Conservation (phyloP, 2,797 vertebrate genomes). For the Margarornis squamiger region DNA sequence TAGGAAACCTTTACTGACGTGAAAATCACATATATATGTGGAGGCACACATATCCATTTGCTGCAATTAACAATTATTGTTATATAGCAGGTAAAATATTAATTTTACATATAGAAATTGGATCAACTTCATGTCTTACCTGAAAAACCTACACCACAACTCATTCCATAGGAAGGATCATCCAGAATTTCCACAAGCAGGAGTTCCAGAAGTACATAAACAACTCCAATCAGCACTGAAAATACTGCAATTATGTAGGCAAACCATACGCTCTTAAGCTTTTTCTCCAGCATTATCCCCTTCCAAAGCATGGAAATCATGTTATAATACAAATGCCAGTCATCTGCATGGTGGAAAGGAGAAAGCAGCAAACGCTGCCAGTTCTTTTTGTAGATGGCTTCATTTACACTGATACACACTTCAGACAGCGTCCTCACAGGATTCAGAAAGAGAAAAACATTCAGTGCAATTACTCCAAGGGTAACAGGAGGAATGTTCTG, state of each 20-base stretch:
- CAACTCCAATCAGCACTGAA: constrained; percentile 85
- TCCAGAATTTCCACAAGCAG: constrained; percentile 75
- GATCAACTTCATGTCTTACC: constrained; percentile 73
- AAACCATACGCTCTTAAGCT: constrained; percentile 86
- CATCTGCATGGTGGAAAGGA: constrained; percentile 89
- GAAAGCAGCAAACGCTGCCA: constrained; percentile 90
- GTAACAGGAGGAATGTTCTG: constrained; percentile 91
- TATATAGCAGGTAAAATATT: not conserved
- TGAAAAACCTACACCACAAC: constrained; percentile 94
- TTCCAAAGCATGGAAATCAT: constrained; percentile 96
- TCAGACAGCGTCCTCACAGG: constrained; percentile 78
- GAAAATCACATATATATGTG: not conserved
- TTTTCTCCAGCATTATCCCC: constrained; percentile 84
- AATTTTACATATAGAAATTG: not conserved
- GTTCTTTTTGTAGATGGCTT: constrained; percentile 78
- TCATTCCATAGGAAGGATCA: constrained; percentile 79
- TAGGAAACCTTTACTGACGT: not conserved
- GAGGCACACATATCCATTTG: not conserved
- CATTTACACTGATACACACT: constrained; percentile 88
- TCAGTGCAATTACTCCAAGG: constrained; percentile 85
- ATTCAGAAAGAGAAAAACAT: constrained; percentile 86
- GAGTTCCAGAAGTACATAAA: constrained; percentile 87
- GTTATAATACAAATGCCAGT: constrained; percentile 96
- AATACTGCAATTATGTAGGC: constrained; percentile 86
- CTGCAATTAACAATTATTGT: not conserved